Evolutionary conservation across 2,797 vertebrate genomes (phyloP).

Genomic region (Argya squamiceps): DNA sequence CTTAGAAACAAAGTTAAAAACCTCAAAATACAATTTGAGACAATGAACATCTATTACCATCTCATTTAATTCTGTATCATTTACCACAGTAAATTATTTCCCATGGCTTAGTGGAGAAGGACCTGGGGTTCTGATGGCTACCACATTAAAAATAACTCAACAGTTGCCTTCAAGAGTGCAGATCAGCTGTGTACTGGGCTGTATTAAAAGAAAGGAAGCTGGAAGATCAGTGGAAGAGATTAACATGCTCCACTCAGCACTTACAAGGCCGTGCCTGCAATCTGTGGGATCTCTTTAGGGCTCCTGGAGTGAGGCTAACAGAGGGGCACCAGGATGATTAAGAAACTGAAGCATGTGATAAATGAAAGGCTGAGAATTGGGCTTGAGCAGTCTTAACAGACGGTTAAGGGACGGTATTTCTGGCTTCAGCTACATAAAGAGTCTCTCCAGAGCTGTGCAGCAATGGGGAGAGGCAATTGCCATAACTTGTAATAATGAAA

Average conservation of each 20-base stretch:
- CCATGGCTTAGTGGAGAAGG: not conserved
- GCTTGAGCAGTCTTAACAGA: not conserved
- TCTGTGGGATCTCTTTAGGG: not conserved
- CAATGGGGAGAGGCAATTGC: not conserved
- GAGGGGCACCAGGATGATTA: not conserved
- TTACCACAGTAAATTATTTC: not conserved
- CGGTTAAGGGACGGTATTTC: not conserved
- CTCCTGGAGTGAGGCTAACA: not conserved
- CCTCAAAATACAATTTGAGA: not conserved
- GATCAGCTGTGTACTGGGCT: not conserved
- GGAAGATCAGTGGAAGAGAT: not conserved
- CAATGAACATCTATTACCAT: not conserved
- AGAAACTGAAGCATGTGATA: not conserved
- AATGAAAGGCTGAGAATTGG: not conserved
- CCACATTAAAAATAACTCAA: not conserved
- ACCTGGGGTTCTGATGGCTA: not conserved
- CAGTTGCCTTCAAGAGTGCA: not conserved
- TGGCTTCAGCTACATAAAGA: not conserved
- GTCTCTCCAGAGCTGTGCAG: not conserved
- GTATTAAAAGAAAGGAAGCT: not conserved
- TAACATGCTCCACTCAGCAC: not conserved
- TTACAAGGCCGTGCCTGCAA: not conserved
- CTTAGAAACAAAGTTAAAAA: not conserved
- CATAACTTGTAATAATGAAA: not conserved
- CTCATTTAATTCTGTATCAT: not conserved